These are phyloP conservation scores for Anolis carolinensis DNA, from an alignment of 2,113 vertebrate species.

Conservation along the genomic window DNA sequence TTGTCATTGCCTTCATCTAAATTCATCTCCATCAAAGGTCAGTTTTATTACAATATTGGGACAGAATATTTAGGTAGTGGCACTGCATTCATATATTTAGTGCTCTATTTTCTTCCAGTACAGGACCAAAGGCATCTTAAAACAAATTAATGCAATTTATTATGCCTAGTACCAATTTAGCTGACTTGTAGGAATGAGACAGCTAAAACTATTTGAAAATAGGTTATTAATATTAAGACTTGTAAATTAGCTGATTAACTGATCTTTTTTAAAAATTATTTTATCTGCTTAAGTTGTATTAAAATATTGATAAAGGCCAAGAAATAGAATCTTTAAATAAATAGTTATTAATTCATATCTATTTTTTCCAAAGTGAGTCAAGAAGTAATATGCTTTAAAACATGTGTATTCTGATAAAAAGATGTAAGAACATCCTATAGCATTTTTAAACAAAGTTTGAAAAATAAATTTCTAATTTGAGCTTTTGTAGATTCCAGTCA, in stretches of 20 bases:
- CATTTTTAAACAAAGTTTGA: no score
- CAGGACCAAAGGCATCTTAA: no score
- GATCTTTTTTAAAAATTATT: neutral
- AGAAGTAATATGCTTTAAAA: neutral
- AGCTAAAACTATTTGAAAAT: neutral
- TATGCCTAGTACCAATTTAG: neutral
- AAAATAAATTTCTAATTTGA: neutral
- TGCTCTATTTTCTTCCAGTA: no score
- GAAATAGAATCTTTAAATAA: neutral
- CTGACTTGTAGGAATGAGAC: neutral
- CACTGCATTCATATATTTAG: neutral
- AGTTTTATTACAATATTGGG: neutral
- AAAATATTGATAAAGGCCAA: neutral
- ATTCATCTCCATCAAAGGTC: neutral
- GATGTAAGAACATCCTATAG: no score
- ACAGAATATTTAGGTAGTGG: neutral
- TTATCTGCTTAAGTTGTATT: neutral
- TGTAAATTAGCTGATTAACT: neutral
- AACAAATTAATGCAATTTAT: no score
- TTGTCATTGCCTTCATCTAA: no score
- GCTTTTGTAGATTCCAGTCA: neutral
- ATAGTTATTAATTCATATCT: neutral
- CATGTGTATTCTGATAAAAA: no score
- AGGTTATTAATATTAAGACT: neutral
- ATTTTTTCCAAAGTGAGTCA: neutral